Evolutionary conservation across 2,888 invertebrate species (phyloP).

Genomic region (Dexiosoma caninum): DNA sequence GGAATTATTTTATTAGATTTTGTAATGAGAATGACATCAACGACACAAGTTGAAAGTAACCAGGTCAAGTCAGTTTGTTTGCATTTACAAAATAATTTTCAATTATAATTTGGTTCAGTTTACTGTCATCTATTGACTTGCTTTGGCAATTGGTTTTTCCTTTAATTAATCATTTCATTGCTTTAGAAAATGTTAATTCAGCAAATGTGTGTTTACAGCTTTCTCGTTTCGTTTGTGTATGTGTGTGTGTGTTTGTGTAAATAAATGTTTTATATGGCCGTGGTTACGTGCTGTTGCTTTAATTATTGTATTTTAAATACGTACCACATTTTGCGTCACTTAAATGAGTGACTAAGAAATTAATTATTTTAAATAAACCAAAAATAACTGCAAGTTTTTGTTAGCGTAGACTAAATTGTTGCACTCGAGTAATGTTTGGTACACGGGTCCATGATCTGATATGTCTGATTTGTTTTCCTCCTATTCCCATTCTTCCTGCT

Average conservation of each 20-base stretch:
- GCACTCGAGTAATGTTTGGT: no score
- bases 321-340: not conserved
- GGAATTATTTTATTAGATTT: conserved; percentile 21
- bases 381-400: no score
- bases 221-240: no score
- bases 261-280: not conserved
- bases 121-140: not conserved
- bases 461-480: no score
- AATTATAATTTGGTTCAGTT: conserved; percentile 4
- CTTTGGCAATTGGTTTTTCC: conserved; percentile 14
- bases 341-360: not conserved
- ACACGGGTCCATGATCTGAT: no score
- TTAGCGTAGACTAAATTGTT: no score
- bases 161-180: conserved; percentile 39
- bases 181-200: conserved; percentile 26
- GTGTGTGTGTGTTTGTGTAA: not conserved
- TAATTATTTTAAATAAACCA: not conserved
- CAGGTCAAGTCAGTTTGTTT: conserved; percentile 3
- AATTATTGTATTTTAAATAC: not conserved
- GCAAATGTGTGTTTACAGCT: not conserved
- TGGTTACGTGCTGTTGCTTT: conserved; percentile 6
- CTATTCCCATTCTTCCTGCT: no score
- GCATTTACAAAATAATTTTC: not conserved
- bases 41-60: conserved; percentile 6
- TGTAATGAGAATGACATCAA: no score